Evolutionary conservation across 2,797 vertebrate species (phyloP).

Genomic region (Ctenopoma kingsleyae): DNA sequence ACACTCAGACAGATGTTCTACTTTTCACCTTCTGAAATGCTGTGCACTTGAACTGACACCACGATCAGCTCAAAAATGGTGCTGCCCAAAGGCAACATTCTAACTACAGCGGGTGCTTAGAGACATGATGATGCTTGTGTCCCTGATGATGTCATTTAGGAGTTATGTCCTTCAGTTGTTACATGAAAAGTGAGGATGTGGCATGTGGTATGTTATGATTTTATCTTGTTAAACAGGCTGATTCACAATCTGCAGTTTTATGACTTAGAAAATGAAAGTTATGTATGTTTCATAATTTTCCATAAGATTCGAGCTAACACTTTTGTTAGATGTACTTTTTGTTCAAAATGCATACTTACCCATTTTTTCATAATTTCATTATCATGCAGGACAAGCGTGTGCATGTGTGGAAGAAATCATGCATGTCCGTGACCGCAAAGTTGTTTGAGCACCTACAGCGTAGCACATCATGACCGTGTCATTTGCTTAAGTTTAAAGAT

Average conservation of each 20-base stretch:
- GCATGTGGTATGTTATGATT: neutral
- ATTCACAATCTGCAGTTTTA: neutral
- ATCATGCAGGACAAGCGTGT: neutral
- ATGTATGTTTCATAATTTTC: neutral
- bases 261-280: neutral
- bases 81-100: constrained; percentile 14
- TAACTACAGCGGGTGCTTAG: neutral
- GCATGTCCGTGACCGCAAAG: neutral
- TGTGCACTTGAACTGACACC: constrained; percentile 7
- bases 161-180: constrained; percentile 28
- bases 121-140: constrained; percentile 36
- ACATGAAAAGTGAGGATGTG: constrained; percentile 13
- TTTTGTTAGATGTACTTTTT: neutral
- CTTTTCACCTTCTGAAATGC: neutral
- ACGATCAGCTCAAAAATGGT: neutral
- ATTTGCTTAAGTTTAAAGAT: constrained; percentile 23
- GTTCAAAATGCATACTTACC: neutral
- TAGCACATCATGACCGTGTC: neutral
- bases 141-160: neutral
- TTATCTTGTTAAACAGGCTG: neutral
- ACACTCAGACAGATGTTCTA: neutral
- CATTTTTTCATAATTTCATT: neutral
- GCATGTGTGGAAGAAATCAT: neutral
- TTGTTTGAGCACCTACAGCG: constrained; percentile 1
- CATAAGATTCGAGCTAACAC: neutral